These are phyloP conservation scores for Subacronicta megacephala DNA, from an alignment of 2,888 invertebrate species.

Conservation along the genomic window DNA sequence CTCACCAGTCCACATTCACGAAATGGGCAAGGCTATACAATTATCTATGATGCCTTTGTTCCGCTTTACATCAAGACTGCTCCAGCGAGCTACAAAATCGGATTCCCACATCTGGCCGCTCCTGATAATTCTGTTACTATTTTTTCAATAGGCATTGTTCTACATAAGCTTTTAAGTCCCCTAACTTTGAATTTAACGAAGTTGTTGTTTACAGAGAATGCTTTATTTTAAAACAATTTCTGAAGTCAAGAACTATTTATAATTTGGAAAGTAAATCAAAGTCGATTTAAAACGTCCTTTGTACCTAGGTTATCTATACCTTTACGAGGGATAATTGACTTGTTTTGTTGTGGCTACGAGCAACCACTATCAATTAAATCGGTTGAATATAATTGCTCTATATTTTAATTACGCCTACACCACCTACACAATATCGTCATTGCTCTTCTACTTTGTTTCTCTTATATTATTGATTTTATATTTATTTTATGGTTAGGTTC, in stretches of 20 bases:
- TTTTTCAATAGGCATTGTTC: constrained; percentile 59
- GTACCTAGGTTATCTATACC: constrained; percentile 22
- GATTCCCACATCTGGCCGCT: constrained; percentile 63
- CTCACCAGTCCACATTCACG: background rate
- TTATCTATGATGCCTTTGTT: constrained; percentile 8
- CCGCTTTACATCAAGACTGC: constrained; percentile 15
- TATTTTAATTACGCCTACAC: constrained; percentile 3
- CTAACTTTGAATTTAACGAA: constrained; percentile 13
- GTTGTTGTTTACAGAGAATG: constrained; percentile 10
- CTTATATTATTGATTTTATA: constrained; percentile 3
- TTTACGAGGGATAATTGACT: constrained; percentile 15
- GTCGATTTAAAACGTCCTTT: constrained; percentile 19
- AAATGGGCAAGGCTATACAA: background rate
- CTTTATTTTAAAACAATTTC: constrained; percentile 2
- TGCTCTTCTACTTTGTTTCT: background rate
- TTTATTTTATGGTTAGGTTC: background rate
- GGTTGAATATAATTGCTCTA: background rate
- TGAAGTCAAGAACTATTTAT: constrained; percentile 3
- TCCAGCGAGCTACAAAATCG: constrained; percentile 61
- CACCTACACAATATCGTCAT: background rate
- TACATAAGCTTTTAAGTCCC: constrained; percentile 16
- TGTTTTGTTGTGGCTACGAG: constrained; percentile 15
- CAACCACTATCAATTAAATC: background rate
- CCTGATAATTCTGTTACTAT: constrained; percentile 62
- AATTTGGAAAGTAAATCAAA: constrained; percentile 14